Conservation (phyloP, 2,888 invertebrate species). For the Anagyrus pseudococci region DNA sequence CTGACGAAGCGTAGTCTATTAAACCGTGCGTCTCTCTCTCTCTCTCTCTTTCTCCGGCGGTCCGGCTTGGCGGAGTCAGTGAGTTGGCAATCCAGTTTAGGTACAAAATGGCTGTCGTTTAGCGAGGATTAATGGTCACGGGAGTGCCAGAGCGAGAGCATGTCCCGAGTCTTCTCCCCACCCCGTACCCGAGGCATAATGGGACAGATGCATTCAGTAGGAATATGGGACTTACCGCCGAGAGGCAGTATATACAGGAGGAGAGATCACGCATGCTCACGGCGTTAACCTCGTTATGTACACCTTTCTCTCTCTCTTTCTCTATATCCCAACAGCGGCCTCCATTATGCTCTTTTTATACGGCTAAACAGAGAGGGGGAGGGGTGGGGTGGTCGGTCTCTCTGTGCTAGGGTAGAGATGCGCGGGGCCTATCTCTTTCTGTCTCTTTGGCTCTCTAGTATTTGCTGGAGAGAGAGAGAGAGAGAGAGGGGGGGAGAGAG, state of each 20-base stretch:
- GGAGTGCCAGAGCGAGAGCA: slow-evolving; percentile 54
- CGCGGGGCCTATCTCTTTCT: no score
- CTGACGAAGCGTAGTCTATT: no score
- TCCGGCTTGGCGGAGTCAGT: slow-evolving; percentile 40
- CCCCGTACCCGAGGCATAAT: slow-evolving; percentile 60
- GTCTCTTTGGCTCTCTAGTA: no score
- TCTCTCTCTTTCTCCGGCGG: neutral
- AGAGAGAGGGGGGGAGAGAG: slow-evolving; percentile 38
- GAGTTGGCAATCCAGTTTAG: slow-evolving; percentile 63
- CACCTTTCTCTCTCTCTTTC: no score
- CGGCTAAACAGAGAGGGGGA: slow-evolving; percentile 4
- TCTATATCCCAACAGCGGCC: slow-evolving; percentile 44
- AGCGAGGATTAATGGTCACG: slow-evolving; percentile 61
- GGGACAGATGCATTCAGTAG: slow-evolving; percentile 61
- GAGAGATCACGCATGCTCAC: no score
- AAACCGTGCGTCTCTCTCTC: slow-evolving; percentile 12
- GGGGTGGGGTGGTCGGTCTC: slow-evolving; percentile 46
- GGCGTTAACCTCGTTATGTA: slow-evolving; percentile 57
- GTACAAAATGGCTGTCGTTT: slow-evolving; percentile 63
- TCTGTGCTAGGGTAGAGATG: no score
- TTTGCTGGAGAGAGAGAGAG: no score
- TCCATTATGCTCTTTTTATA: slow-evolving; percentile 57
- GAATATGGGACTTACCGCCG: no score
- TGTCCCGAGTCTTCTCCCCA: no score
- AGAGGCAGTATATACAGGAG: no score